Evolutionary conservation across 2,888 invertebrate species (phyloP).

Genomic region (Calameuta filiformis): DNA sequence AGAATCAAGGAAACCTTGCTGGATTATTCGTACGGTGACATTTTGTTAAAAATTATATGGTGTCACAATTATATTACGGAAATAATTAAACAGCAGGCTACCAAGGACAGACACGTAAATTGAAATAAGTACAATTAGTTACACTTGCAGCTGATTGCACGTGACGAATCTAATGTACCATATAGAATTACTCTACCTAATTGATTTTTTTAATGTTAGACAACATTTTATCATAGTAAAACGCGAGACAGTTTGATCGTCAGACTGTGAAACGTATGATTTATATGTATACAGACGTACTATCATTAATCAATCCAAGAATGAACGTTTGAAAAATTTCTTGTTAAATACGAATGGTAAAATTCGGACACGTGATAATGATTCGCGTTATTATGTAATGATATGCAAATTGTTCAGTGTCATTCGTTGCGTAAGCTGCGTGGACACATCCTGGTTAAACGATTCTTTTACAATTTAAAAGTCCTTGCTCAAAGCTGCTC

Average conservation of each 20-base stretch:
- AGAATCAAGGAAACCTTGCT: background rate
- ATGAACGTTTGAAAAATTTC: background rate
- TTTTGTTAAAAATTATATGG: background rate
- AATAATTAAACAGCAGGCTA: background rate
- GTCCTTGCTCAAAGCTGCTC: constrained; percentile 19
- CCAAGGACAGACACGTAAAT: background rate
- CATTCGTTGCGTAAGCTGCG: constrained; percentile 53
- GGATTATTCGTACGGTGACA: background rate
- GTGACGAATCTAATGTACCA: background rate
- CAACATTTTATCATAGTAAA: background rate
- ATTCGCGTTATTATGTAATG: constrained; percentile 52
- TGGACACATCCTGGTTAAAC: constrained; percentile 60
- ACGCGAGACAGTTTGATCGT: background rate
- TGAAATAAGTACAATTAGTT: background rate
- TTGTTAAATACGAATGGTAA: background rate
- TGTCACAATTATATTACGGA: background rate
- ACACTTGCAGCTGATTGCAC: background rate
- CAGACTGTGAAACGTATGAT: background rate
- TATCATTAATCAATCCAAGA: background rate
- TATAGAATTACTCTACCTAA: background rate
- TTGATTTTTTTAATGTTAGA: background rate
- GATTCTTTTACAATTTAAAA: constrained; percentile 55
- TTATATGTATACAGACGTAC: background rate
- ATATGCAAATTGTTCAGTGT: constrained; percentile 52
- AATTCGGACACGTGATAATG: constrained; percentile 42